Percentiles rank a stretch among this genome's conserved stretches.
Evolutionary conservation across 2,113 vertebrate species (phyloP).

Genomic region (Boulengeromyrus knoepffleri): DNA sequence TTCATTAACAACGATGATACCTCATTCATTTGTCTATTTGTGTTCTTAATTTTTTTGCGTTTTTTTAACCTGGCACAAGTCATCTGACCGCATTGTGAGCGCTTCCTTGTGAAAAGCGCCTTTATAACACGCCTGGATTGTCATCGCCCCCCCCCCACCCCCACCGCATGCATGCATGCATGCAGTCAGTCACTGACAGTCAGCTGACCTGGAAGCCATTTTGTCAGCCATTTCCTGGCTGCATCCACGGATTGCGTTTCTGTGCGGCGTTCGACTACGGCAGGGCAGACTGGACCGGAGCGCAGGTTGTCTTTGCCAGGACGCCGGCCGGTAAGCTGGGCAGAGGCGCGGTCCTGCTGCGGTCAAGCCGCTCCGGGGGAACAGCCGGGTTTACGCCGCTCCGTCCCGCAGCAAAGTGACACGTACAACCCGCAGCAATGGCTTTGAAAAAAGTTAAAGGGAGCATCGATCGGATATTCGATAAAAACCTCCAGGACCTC

Average conservation of each 20-base stretch:
- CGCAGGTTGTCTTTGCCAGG: not conserved
- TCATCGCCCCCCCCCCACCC: not conserved
- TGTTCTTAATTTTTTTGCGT: not conserved
- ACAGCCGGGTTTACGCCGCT: conserved; percentile 21
- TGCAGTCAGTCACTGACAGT: conserved; percentile 26
- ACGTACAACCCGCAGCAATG: conserved; percentile 62
- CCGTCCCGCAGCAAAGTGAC: conserved; percentile 37
- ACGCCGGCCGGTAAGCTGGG: not conserved
- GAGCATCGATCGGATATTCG: conserved; percentile 99
- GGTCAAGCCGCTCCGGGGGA: not conserved
- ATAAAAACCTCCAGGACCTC: conserved; percentile 97
- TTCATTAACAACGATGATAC: not conserved
- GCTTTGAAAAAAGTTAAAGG: conserved; percentile 98
- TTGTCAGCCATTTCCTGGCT: conserved; percentile 76
- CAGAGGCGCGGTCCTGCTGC: not conserved
- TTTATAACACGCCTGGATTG: not conserved
- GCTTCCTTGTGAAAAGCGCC: not conserved
- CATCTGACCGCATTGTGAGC: not conserved
- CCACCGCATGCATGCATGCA: not conserved
- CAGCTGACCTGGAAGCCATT: conserved; percentile 79
- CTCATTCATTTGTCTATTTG: not conserved
- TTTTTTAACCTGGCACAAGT: not conserved
- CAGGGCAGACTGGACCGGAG: conserved; percentile 6
- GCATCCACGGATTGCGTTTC: conserved; percentile 50
- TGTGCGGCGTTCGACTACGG: conserved; percentile 46